These are phyloP conservation scores for Meda fulgida DNA, from an alignment of 2,797 vertebrate species.

Conservation along the genomic window DNA sequence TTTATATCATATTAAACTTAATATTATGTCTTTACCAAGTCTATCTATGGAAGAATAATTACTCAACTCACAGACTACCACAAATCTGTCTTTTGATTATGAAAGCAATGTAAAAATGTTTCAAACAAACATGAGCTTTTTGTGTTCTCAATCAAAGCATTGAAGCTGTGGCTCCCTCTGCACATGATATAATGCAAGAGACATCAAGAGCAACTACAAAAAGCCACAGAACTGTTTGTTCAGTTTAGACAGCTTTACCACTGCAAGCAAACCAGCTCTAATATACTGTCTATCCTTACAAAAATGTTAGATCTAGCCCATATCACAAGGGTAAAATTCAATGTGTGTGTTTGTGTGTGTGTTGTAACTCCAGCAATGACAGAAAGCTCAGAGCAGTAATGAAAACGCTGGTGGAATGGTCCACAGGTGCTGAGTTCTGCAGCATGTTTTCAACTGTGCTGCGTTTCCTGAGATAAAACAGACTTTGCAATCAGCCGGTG, in stretches of 20 bases:
- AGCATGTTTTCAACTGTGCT: constrained; percentile 62
- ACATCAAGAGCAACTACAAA: constrained; percentile 38
- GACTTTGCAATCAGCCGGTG: constrained; percentile 75
- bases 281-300: constrained; percentile 31
- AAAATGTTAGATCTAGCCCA: constrained; percentile 40
- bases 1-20: background rate
- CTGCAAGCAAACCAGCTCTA: constrained; percentile 6
- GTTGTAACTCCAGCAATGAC: constrained; percentile 41
- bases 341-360: constrained; percentile 48
- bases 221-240: constrained; percentile 28
- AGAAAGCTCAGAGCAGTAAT: constrained; percentile 49
- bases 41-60: background rate
- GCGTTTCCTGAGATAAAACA: constrained; percentile 69
- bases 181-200: constrained; percentile 39
- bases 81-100: no score
- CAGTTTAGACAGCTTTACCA: constrained; percentile 29
- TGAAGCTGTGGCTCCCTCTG: background rate
- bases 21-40: constrained; percentile 14
- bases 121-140: constrained; percentile 6
- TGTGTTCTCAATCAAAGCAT: constrained; percentile 23
- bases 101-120: background rate
- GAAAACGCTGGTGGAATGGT: constrained; percentile 28
- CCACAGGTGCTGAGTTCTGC: constrained; percentile 69
- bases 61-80: no score
- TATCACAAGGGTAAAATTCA: constrained; percentile 38